Evolutionary conservation across 92 coral and sea anemone genomes (phyloP).

Genomic region (Desmophyllum pertusum): DNA sequence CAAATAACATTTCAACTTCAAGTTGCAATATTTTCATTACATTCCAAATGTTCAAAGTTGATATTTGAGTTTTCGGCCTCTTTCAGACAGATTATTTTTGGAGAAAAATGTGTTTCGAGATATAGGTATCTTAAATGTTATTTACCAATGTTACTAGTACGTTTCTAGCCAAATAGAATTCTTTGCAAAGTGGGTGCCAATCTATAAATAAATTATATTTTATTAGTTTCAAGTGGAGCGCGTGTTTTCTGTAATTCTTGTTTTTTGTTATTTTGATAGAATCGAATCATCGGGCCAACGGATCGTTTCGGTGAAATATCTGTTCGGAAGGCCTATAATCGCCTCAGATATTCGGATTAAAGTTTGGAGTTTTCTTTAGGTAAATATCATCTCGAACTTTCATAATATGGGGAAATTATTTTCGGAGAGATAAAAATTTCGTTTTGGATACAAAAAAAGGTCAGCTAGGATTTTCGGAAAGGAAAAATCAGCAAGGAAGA

Average conservation of each 20-base stretch:
- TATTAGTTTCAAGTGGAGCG: not conserved
- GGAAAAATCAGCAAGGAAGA: no score
- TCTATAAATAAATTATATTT: not conserved
- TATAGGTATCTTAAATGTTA: constrained; percentile 8
- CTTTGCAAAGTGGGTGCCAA: not conserved
- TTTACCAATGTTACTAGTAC: not conserved
- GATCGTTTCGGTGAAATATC: no score
- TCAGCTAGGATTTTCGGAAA: no score
- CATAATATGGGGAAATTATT: no score
- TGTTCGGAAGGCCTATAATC: no score
- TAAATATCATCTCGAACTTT: no score
- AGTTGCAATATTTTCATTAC: constrained; percentile 3
- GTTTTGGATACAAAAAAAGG: no score
- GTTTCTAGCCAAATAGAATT: not conserved
- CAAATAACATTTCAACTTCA: not conserved
- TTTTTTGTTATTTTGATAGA: no score
- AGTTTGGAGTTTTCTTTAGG: no score
- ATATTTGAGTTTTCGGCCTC: constrained; percentile 19
- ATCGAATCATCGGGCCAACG: no score
- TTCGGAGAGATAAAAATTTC: no score
- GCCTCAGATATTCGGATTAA: no score
- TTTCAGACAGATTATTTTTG: not conserved
- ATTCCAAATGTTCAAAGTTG: not conserved
- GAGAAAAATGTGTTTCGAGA: not conserved
- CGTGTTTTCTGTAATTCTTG: not conserved